phyloP scores from a whole-genome alignment of 1,140 invertebrate genomes.

The Cardiocondyla obscurior region DNA sequence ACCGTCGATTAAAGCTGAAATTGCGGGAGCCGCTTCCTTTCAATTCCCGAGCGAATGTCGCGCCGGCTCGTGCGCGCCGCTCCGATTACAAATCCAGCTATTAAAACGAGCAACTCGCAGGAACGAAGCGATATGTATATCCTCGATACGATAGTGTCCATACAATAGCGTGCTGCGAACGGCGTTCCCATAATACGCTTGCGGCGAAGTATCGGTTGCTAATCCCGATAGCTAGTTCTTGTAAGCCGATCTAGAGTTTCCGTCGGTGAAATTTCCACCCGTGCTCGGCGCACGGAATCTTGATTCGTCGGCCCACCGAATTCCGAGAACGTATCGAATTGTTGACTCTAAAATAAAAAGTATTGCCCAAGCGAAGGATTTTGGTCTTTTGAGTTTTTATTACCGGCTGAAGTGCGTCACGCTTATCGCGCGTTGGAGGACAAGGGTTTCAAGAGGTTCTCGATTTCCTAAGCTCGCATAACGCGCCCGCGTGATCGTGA shows the following conservation, averaged over 20 bases:
- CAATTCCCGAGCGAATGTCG: neutral
- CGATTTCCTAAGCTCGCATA: neutral
- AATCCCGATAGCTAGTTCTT: too few species aligned
- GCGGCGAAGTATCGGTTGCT: conserved; percentile 26
- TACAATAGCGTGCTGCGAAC: too few species aligned
- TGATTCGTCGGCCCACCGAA: neutral
- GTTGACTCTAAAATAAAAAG: neutral
- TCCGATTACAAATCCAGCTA: conserved; percentile 42
- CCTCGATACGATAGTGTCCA: neutral
- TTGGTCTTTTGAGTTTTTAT: too few species aligned
- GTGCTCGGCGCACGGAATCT: too few species aligned
- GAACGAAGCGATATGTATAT: conserved; percentile 4
- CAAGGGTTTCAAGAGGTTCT: neutral
- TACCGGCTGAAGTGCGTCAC: neutral
- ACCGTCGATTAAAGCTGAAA: conserved; percentile 3
- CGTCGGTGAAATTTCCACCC: too few species aligned
- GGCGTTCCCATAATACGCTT: too few species aligned
- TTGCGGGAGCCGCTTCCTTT: neutral
- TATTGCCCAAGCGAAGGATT: neutral
- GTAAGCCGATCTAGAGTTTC: too few species aligned
- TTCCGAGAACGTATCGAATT: conserved; percentile 13
- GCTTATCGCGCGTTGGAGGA: neutral
- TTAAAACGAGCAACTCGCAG: conserved; percentile 2
- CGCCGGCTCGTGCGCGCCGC: neutral
- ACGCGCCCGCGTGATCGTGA: too few species aligned